Conservation (phyloP, 1,140 invertebrate species). For the Atta cephalotes region DNA sequence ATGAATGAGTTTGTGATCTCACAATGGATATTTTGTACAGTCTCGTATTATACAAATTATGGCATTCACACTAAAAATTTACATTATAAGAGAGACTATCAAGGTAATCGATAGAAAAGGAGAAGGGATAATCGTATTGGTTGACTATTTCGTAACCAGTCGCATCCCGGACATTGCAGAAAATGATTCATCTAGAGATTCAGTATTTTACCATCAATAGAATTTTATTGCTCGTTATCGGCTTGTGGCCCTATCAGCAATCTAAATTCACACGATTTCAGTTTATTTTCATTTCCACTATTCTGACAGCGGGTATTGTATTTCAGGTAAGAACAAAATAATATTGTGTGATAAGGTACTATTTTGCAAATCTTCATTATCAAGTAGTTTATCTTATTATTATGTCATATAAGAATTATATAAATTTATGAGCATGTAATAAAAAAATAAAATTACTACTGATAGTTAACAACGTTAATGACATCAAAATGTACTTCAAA, state of each 20-base stretch:
- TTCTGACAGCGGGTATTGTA: background rate
- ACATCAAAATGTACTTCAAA: background rate
- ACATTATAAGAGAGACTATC: background rate
- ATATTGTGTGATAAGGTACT: background rate
- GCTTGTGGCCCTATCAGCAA: slow-evolving; percentile 17
- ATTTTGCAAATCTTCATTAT: background rate
- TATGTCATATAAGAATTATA: background rate
- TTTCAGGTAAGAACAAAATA: slow-evolving; percentile 4
- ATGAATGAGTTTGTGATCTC: background rate
- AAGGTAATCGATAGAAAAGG: background rate
- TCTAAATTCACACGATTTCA: background rate
- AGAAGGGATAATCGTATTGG: background rate
- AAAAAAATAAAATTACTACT: background rate
- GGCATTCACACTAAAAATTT: background rate
- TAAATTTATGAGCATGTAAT: background rate
- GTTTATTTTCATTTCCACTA: background rate
- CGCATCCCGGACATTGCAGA: background rate
- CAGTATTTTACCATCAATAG: background rate
- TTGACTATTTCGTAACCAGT: background rate
- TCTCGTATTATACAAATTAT: background rate
- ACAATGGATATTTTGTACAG: background rate
- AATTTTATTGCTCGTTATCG: slow-evolving; percentile 6
- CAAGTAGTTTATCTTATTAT: no score
- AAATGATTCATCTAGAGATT: background rate
- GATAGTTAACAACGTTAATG: background rate